Conservation (phyloP, 37 sponge, comb jelly and placozoan genomes). For the Chondrilla cf. caribensis region DNA sequence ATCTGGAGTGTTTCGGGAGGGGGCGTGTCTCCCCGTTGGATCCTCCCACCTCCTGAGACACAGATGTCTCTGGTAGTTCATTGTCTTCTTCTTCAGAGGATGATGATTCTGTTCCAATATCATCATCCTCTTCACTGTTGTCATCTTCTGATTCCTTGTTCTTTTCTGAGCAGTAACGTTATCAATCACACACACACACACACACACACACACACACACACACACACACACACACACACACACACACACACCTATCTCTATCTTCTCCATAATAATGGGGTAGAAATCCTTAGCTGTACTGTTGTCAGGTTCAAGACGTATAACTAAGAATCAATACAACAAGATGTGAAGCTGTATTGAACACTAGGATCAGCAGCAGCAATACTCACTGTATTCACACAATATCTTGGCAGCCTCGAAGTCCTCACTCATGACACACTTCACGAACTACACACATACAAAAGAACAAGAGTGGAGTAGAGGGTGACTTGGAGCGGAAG, state of each 20-base stretch:
- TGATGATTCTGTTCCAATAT: too few relatives aligned
- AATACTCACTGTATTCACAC: conserved; percentile 54
- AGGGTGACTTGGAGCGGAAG: too few relatives aligned
- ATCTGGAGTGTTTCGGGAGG: too few relatives aligned
- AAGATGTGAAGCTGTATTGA: background rate
- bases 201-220: background rate
- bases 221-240: conserved; percentile 6
- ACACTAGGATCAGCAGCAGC: background rate
- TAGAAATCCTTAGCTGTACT: conserved; percentile 43
- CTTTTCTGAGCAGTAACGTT: too few relatives aligned
- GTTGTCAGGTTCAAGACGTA: conserved; percentile 67
- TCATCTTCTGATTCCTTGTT: too few relatives aligned
- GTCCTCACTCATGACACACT: conserved; percentile 59
- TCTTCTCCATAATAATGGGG: conserved; percentile 59
- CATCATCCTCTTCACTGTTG: too few relatives aligned
- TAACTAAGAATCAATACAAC: conserved; percentile 13
- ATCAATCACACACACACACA: background rate
- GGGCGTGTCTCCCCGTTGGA: too few relatives aligned
- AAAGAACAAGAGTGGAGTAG: background rate
- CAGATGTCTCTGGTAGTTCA: too few relatives aligned
- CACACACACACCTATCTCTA: conserved; percentile 42
- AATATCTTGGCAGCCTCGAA: conserved; percentile 65
- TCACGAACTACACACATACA: conserved; percentile 44
- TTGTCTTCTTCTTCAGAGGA: too few relatives aligned
- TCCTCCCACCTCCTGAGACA: too few relatives aligned